Conservation (phyloP, 1,140 invertebrate species). For the Rhysida immarginata region DNA sequence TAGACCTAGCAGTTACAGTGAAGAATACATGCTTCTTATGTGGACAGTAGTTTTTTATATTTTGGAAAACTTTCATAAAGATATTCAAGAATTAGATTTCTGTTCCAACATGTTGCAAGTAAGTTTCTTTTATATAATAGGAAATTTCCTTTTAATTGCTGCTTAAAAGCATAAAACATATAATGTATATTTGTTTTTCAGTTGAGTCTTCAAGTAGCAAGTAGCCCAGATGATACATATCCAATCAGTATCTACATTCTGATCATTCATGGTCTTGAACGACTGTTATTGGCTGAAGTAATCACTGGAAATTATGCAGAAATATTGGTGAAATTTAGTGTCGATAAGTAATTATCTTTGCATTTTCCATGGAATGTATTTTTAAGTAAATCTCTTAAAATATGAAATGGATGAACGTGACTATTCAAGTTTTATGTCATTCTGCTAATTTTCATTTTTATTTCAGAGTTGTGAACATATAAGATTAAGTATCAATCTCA, state of each 20-base stretch:
- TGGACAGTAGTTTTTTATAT: slow-evolving; percentile 54
- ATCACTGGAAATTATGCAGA: slow-evolving; percentile 43
- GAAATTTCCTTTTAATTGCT: too few relatives aligned
- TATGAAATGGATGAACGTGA: too few relatives aligned
- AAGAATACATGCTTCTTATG: slow-evolving; percentile 45
- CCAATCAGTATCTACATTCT: slow-evolving; percentile 28
- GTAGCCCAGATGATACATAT: slow-evolving; percentile 25
- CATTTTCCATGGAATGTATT: too few relatives aligned
- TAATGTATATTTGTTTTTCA: slow-evolving; percentile 14
- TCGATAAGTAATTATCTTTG: slow-evolving; percentile 41
- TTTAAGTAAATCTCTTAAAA: too few relatives aligned
- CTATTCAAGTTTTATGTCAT: too few relatives aligned
- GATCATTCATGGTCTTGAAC: slow-evolving; percentile 49
- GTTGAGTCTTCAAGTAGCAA: slow-evolving; percentile 27
- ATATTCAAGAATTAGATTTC: slow-evolving; percentile 33
- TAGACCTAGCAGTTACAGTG: slow-evolving; percentile 36
- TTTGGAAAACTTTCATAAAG: slow-evolving; percentile 39
- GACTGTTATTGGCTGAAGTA: slow-evolving; percentile 44
- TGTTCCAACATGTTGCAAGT: slow-evolving; percentile 21
- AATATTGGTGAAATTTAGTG: slow-evolving; percentile 52
- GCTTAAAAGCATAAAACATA: neutral
- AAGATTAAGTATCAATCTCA: too few relatives aligned
- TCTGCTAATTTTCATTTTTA: too few relatives aligned
- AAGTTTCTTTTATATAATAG: too few relatives aligned
- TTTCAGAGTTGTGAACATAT: too few relatives aligned